These are phyloP conservation scores for Latrodectus hesperus DNA, from an alignment of 2,888 invertebrate genomes.

Conservation along the genomic window DNA sequence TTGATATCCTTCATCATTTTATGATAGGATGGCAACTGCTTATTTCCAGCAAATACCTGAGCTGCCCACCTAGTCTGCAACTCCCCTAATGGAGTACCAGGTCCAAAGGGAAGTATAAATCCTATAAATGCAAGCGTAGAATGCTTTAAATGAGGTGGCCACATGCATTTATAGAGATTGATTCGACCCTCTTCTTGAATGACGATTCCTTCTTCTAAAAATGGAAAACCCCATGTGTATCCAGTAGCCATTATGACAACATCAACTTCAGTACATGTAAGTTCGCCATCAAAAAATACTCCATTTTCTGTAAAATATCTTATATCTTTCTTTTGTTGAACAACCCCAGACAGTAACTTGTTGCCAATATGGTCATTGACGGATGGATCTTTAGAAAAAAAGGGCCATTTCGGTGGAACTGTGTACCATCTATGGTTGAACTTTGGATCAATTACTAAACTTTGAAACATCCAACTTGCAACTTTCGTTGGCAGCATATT, in stretches of 20 bases:
- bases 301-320: conserved; percentile 71
- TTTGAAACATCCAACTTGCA: conserved; percentile 30
- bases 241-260: conserved; percentile 74
- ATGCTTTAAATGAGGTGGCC: conserved; percentile 70
- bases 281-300: conserved; percentile 72
- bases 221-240: conserved; percentile 74
- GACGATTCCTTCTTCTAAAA: conserved; percentile 72
- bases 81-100: conserved; percentile 69
- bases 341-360: conserved; percentile 74
- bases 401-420: conserved; percentile 74
- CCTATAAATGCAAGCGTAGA: conserved; percentile 72
- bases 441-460: conserved; percentile 71
- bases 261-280: conserved; percentile 73
- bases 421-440: conserved; percentile 75
- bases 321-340: conserved; percentile 73
- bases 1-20: conserved; percentile 38
- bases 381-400: conserved; percentile 71
- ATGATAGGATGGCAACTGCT: conserved; percentile 19
- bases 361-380: conserved; percentile 76
- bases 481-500: conserved; percentile 19
- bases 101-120: conserved; percentile 69
- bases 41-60: conserved; percentile 48
- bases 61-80: conserved; percentile 68
- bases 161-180: conserved; percentile 72
- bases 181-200: conserved; percentile 26